Percentiles rank a stretch among this genome's conserved stretches.
These are phyloP conservation scores for Helicoverpa assulta DNA, from an alignment of 2,888 invertebrate species.

Conservation along the genomic window DNA sequence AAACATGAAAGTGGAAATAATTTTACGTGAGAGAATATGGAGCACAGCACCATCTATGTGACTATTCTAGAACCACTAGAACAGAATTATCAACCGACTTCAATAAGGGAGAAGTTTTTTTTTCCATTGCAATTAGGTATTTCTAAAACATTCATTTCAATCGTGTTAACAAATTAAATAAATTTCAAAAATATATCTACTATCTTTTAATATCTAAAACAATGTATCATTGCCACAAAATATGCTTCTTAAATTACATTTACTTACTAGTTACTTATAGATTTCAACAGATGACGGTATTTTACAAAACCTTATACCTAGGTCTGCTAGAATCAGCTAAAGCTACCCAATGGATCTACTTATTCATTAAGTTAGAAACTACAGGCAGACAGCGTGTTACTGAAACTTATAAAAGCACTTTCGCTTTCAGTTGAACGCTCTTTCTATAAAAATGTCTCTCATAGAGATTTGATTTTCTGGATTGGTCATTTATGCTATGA, in stretches of 20 bases:
- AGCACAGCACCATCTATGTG: conserved; percentile 31
- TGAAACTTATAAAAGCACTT: conserved; percentile 29
- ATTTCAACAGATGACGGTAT: conserved; percentile 44
- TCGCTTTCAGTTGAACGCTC: conserved; percentile 24
- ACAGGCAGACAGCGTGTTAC: conserved; percentile 10
- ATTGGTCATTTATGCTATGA: conserved; percentile 4
- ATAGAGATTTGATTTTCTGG: conserved; percentile 4
- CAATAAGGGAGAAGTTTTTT: no score
- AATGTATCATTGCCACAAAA: no score
- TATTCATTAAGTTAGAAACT: conserved; percentile 26
- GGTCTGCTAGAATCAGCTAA: neutral
- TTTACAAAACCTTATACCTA: neutral
- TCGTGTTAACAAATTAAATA: no score
- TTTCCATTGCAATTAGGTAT: no score
- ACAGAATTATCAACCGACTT: neutral
- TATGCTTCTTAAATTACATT: no score
- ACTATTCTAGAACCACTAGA: conserved; percentile 5
- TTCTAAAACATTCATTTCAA: no score
- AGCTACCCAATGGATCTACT: neutral
- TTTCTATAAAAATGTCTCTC: neutral
- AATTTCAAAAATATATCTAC: no score
- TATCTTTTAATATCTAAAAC: no score
- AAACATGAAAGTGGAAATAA: no score
- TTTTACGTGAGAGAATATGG: neutral
- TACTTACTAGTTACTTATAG: neutral